Evolutionary conservation across 30 jellyfish, hydroid and myxozoan species (phyloP).

Genomic region (Rhopilema esculentum): DNA sequence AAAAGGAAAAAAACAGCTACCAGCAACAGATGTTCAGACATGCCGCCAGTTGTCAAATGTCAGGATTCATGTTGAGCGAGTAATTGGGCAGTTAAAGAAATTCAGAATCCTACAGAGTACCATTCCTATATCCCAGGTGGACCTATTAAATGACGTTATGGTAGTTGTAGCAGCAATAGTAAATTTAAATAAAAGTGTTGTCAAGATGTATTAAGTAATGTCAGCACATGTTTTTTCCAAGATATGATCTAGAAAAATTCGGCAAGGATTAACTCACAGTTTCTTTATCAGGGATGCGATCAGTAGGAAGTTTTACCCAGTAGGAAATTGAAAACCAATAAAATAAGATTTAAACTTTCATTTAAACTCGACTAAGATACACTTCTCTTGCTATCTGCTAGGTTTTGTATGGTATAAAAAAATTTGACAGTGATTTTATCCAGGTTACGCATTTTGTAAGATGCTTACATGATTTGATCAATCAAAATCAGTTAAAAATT

Average conservation of each 20-base stretch:
- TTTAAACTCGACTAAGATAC: background rate
- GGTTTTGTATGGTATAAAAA: background rate
- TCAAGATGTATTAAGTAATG: background rate
- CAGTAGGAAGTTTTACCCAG: background rate
- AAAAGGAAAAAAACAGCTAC: conserved; percentile 60
- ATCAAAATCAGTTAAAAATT: no score
- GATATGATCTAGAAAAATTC: background rate
- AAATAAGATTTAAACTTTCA: background rate
- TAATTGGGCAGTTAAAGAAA: background rate
- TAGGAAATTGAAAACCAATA: background rate
- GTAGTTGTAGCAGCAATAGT: background rate
- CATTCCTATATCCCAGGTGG: conserved; percentile 9
- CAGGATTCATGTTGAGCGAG: conserved; percentile 40
- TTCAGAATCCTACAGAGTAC: background rate
- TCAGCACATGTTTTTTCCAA: background rate
- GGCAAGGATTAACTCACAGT: background rate
- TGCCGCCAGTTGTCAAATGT: conserved; percentile 62
- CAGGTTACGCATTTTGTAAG: background rate
- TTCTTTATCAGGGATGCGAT: background rate
- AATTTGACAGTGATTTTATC: background rate
- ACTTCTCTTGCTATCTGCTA: background rate
- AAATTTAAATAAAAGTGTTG: conserved; percentile 6
- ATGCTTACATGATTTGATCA: background rate
- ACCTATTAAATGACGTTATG: background rate
- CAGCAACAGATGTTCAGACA: conserved; percentile 58